These are phyloP conservation scores for Hylaeus volcanicus DNA, from an alignment of 1,140 invertebrate species.

Conservation along the genomic window DNA sequence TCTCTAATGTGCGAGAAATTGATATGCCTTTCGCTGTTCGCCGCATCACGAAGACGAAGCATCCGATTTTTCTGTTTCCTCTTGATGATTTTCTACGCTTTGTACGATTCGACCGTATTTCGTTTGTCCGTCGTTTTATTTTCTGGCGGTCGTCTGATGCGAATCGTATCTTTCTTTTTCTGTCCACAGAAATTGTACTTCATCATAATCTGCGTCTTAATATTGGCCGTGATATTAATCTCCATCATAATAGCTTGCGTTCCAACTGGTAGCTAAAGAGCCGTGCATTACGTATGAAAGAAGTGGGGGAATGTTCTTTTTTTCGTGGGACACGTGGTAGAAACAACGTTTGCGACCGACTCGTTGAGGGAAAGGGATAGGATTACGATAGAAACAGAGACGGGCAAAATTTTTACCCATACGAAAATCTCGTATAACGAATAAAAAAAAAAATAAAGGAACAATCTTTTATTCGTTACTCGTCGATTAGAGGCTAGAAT, in stretches of 20 bases:
- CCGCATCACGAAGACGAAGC: neutral
- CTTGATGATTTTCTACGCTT: constrained; percentile 33
- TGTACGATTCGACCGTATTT: constrained; percentile 20
- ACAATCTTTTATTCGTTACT: no score
- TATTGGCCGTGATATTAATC: constrained; percentile 78
- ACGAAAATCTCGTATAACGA: neutral
- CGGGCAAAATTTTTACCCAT: neutral
- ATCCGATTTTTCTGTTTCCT: neutral
- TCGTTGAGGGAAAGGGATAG: neutral
- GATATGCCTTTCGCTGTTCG: neutral
- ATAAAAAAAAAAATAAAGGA: no score
- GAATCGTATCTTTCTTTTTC: constrained; percentile 77
- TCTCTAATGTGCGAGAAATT: neutral
- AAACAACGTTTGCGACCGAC: neutral
- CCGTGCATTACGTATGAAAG: constrained; percentile 17
- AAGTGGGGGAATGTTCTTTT: neutral
- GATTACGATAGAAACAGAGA: neutral
- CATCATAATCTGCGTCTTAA: constrained; percentile 89
- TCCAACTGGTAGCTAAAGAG: constrained; percentile 74
- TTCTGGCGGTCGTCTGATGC: neutral
- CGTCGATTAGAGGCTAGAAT: no score
- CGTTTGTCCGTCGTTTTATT: neutral
- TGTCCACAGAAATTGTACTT: constrained; percentile 93
- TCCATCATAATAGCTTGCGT: constrained; percentile 75
- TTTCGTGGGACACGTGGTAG: neutral